Conservation (phyloP, 2,113 vertebrate genomes). For the Meriones unguiculatus region DNA sequence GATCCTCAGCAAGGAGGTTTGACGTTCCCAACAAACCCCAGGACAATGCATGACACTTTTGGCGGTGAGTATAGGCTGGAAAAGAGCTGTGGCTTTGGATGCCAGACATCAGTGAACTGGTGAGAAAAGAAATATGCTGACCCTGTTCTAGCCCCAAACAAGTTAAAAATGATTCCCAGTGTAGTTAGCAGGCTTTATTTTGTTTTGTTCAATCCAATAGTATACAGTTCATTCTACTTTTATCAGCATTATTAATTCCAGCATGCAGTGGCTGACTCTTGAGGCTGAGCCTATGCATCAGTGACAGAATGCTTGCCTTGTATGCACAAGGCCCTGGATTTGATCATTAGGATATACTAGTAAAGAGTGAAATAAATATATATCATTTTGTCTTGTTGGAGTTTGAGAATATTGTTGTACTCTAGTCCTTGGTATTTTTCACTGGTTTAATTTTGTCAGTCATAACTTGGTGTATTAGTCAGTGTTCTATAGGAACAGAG, state of each 20-base stretch:
- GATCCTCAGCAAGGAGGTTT: slow-evolving; percentile 9
- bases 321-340: background rate
- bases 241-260: background rate
- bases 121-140: background rate
- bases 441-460: background rate
- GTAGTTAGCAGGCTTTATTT: background rate
- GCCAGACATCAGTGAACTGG: background rate
- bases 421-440: background rate
- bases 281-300: background rate
- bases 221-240: background rate
- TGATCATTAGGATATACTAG: no score
- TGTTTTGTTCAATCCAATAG: background rate
- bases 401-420: background rate
- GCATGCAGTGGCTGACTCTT: background rate
- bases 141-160: background rate
- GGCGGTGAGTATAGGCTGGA: background rate
- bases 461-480: background rate
- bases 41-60: background rate
- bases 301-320: background rate
- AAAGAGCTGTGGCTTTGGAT: background rate
- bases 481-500: background rate
- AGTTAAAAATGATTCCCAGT: background rate
- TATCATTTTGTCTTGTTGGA: background rate
- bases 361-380: background rate
- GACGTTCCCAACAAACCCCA: background rate